Evolutionary conservation across 92 coral and sea anemone genomes (phyloP), one percentile per base, ranked within the genome.

Genomic region (Umimayanthus kanabou): DNA sequence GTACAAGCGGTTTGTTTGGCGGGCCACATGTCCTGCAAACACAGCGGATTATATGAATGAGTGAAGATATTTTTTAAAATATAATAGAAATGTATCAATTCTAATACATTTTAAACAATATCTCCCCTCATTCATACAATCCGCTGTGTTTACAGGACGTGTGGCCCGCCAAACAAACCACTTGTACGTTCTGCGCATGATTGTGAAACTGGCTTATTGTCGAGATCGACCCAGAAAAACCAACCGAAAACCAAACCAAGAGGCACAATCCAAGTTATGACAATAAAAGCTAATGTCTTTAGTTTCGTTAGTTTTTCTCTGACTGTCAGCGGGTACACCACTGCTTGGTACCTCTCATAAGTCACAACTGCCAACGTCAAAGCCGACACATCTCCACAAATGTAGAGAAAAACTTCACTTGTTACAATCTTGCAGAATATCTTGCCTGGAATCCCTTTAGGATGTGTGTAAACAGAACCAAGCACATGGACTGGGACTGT

Each of bases 261-360:
- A 40, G 85, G 53, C 3, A 20, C 15, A 29, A 61, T 39, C 73
- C 85, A 80, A 7, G 85, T 80, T 80, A 64, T n/a, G 13, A 30
- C 73, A 30, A 80, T 43, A 40, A 77, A 77, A 77, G n/a, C 30
- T 26, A 77, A 9, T 22, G 80, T 77, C 50, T 77, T 77, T 30
- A 20, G 23, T 77, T 77, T 77, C n/a, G 80, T 77, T 42, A 77
- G 45, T 43, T n/a, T 43, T 77, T 45, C 64, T 77, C 50, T 61
- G 49, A 80, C 85, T 18, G 43, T 61, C 26, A 80, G 53, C 14
- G 85, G 85, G 55, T 80, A 20, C 20, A 80, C n/a, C n/a, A 80
- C 85, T 4, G 85, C 85, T 66, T 80, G 85, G 50, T 80, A 80
- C 14, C 73, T 71, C 30, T 80, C 85, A 39, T 80, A 80, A 15